Percentiles rank a stretch among this genome's conserved stretches.
These are phyloP conservation scores for Hemicordylus capensis DNA, from an alignment of 2,113 vertebrate genomes.

Conservation along the genomic window DNA sequence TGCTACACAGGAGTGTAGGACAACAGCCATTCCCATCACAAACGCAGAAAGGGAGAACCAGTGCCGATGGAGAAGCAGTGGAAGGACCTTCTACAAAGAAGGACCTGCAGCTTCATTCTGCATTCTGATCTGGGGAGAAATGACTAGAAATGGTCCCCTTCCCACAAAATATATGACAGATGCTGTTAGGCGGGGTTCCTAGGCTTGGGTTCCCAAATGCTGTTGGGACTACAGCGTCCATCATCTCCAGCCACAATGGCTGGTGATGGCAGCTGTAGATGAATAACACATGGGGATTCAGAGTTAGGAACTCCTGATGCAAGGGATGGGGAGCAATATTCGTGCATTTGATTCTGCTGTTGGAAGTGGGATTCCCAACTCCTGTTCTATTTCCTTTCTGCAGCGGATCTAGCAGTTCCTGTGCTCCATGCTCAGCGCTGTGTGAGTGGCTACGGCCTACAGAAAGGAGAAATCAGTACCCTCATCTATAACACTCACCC, in stretches of 20 bases:
- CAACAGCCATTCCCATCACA: neutral
- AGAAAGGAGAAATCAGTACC: slow-evolving; percentile 91
- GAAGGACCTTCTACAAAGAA: neutral
- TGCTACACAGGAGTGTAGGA: neutral
- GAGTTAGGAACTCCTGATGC: too few species aligned
- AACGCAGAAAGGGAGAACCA: neutral
- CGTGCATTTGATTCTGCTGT: neutral
- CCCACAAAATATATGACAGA: neutral
- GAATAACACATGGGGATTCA: too few species aligned
- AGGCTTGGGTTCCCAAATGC: too few species aligned
- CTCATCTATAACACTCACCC: slow-evolving; percentile 93
- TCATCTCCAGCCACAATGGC: too few species aligned
- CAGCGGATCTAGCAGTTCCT: slow-evolving; percentile 84
- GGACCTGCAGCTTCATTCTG: neutral
- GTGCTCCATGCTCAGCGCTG: slow-evolving; percentile 91
- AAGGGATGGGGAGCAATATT: neutral
- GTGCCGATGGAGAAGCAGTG: neutral
- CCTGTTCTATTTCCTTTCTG: neutral
- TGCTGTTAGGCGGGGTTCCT: too few species aligned
- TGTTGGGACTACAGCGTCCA: too few species aligned
- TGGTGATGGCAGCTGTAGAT: too few species aligned
- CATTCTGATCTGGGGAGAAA: neutral
- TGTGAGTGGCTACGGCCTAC: slow-evolving; percentile 92
- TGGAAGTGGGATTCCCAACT: neutral
- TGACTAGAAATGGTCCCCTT: neutral